Conservation (phyloP, 2,797 vertebrate species). For the Helicolenus hilgendorfi region DNA sequence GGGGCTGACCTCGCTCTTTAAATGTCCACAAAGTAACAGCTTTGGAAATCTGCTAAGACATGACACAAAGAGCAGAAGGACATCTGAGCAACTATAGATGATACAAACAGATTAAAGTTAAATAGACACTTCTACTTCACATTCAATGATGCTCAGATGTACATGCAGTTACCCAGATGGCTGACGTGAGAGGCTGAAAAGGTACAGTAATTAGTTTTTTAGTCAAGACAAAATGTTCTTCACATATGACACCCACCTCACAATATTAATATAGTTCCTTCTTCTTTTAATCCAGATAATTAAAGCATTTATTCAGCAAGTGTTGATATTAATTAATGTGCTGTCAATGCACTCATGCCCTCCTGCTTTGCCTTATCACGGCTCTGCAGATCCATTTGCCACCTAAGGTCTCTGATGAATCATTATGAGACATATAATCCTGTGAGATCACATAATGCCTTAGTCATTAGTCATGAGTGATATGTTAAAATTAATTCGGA, state of each 20-base stretch:
- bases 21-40: neutral
- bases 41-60: neutral
- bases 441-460: slow-evolving; percentile 36
- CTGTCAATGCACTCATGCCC: neutral
- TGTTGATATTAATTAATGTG: neutral
- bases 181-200: neutral
- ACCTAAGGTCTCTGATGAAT: slow-evolving; percentile 44
- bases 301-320: neutral
- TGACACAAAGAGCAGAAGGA: neutral
- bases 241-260: neutral
- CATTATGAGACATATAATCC: slow-evolving; percentile 49
- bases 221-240: neutral
- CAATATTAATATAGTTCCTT: neutral
- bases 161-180: neutral
- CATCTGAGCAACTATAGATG: neutral
- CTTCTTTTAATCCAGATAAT: slow-evolving; percentile 9
- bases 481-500: slow-evolving; percentile 35
- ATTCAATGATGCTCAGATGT: neutral
- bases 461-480: slow-evolving; percentile 36
- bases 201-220: neutral
- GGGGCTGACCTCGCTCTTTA: neutral
- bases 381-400: slow-evolving; percentile 42
- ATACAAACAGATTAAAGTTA: neutral
- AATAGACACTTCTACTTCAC: neutral
- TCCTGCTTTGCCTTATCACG: slow-evolving; percentile 17